Conservation (phyloP, 1,140 invertebrate genomes). For the Cherax quadricarinatus region DNA sequence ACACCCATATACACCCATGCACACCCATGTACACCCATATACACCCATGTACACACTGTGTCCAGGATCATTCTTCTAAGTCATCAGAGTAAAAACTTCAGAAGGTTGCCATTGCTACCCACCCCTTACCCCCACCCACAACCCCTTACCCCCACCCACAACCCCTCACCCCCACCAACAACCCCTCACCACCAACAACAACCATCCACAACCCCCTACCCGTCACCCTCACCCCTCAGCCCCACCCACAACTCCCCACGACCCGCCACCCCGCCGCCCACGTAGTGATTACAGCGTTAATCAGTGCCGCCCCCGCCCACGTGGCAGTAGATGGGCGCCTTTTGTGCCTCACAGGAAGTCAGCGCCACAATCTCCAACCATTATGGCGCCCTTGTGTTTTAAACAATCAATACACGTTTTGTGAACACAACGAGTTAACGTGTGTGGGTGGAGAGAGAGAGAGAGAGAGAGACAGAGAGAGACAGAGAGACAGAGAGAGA, state of each 20-base stretch:
- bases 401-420: constrained; percentile 44
- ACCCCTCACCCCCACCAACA: neutral
- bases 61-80: too few species aligned
- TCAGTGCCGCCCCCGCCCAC: constrained; percentile 43
- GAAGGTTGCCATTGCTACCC: too few species aligned
- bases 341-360: constrained; percentile 50
- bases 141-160: neutral
- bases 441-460: neutral
- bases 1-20: too few species aligned
- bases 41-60: too few species aligned
- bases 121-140: too few species aligned
- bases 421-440: constrained; percentile 28
- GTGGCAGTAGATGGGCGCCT: constrained; percentile 31
- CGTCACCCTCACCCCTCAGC: neutral
- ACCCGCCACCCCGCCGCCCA: neutral
- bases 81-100: too few species aligned
- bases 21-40: too few species aligned
- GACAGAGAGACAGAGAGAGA: neutral
- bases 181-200: neutral
- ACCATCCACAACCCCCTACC: neutral
- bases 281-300: constrained; percentile 50
- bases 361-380: constrained; percentile 37
- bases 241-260: neutral
- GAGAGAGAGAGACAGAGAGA: neutral
- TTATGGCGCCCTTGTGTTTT: constrained; percentile 17